Base-by-base conservation (phyloP, 1,140 invertebrate genomes). In the Lethrus apterus region DNA sequence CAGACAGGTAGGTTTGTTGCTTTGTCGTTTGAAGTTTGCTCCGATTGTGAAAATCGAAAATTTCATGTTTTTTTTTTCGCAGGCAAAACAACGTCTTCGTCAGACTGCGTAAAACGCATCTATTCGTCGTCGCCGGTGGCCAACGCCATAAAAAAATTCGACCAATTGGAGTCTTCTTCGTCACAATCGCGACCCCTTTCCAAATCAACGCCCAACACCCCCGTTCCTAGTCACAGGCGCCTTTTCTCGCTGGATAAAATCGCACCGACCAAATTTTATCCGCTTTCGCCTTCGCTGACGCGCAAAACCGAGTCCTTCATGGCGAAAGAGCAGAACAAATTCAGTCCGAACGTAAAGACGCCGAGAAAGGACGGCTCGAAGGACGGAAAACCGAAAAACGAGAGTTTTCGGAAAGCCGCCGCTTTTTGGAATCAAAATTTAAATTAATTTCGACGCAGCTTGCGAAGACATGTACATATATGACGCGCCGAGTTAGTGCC, bases 381-480 rank as follows among this genome's bases (percentile, higher is more conserved):
- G 7, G 11, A 10, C 31, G 51, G 51, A 7, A 58, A 53, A 47
- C 52, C 52, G 32, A 57, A 55, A 46, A 59, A 55, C 46, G 60
- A 57, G 21, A 54, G 51, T 31, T 63, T 62, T 48, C 52, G 57
- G 45, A 63, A 55, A 41, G 61, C 55, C 7, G 50, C 61, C 0
- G 61, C 61, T 24, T 63, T 63, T 50, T 63, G 61, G 61, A 63
- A 60, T 40, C 48, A 48, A 24, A 51, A 58, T 46, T 31, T 56
- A 52, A 57, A 32, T 36, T 35, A 40, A 21, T 33, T 14, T 9
- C 13, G 13, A 9, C 13, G 32, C 13, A 9, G 13, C 5, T 33
- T 5, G 13, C 9, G 32, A n/a, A n/a, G n/a, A n/a, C n/a, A n/a
- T n/a, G n/a, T n/a, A n/a, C n/a, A n/a, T n/a, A n/a, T n/a, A n/a